These are phyloP conservation scores for Sarcoramphus papa DNA, from an alignment of 2,797 vertebrate species.

Conservation along the genomic window DNA sequence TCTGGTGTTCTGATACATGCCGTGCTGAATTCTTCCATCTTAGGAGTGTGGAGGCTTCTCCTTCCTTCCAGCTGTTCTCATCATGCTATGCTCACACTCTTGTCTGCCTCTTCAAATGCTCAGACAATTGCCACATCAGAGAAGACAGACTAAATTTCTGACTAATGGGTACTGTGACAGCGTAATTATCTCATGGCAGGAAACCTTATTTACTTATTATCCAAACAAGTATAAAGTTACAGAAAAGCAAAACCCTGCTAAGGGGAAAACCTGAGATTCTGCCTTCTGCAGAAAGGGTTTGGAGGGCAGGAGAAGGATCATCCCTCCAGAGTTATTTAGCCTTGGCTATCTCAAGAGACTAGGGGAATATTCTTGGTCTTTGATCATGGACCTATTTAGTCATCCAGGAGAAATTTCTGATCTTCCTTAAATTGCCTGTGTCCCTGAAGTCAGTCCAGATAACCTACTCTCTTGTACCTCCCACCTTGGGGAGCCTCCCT, in stretches of 20 bases:
- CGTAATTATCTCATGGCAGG: not conserved
- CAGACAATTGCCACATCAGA: not conserved
- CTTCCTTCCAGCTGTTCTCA: not conserved
- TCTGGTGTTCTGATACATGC: not conserved
- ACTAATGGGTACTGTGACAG: not conserved
- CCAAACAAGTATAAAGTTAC: not conserved
- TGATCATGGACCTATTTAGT: not conserved
- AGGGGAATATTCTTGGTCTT: not conserved
- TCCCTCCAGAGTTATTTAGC: not conserved
- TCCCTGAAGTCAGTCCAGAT: not conserved
- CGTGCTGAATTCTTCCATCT: not conserved
- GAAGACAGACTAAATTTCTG: not conserved
- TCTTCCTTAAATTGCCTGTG: not conserved
- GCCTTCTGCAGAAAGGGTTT: not conserved
- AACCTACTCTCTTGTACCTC: not conserved
- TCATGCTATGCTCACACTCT: not conserved
- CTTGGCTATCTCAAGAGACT: rapidly evolving
- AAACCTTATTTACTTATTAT: not conserved
- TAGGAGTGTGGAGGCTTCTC: not conserved
- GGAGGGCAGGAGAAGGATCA: not conserved
- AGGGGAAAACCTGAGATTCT: not conserved
- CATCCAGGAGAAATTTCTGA: not conserved
- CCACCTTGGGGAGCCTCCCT: not conserved
- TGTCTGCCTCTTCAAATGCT: not conserved
- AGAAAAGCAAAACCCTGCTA: not conserved